phyloP scores from a whole-genome alignment of 2,888 invertebrate genomes.

The Allygus modestus region DNA sequence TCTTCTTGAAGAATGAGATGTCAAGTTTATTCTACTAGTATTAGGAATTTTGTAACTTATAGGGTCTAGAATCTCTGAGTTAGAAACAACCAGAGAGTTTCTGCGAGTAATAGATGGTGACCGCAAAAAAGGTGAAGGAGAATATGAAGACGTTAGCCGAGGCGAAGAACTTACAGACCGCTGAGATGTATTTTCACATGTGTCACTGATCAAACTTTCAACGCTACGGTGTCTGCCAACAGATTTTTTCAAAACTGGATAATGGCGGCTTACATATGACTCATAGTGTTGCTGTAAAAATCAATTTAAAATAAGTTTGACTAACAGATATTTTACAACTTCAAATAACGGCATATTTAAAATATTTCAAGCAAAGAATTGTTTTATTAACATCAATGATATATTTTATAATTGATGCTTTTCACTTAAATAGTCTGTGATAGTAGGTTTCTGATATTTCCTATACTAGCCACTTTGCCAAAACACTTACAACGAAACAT shows the following conservation, averaged over 20 bases:
- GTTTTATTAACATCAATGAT: too few species aligned
- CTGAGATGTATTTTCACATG: slow-evolving; percentile 1
- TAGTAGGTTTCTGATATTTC: too few species aligned
- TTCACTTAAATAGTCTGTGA: too few species aligned
- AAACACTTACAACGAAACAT: too few species aligned
- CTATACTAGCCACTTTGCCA: too few species aligned
- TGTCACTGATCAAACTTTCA: slow-evolving; percentile 17
- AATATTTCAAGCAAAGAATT: too few species aligned
- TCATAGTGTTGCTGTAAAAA: slow-evolving; percentile 56
- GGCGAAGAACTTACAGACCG: slow-evolving; percentile 1
- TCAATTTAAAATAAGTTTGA: not conserved
- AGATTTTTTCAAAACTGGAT: slow-evolving; percentile 41
- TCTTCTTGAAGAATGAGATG: not conserved
- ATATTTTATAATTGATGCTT: too few species aligned
- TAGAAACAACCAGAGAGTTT: slow-evolving; percentile 29
- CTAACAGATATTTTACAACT: too few species aligned
- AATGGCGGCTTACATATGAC: slow-evolving; percentile 37
- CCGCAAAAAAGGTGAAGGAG: slow-evolving; percentile 10
- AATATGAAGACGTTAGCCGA: not conserved
- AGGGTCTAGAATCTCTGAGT: slow-evolving; percentile 20
- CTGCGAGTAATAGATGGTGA: slow-evolving; percentile 33
- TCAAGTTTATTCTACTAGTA: not conserved
- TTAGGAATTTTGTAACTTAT: not conserved
- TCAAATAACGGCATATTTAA: too few species aligned
- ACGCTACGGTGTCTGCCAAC: not conserved